Conservation (phyloP, 2,888 invertebrate genomes). For the Brenthis ino region DNA sequence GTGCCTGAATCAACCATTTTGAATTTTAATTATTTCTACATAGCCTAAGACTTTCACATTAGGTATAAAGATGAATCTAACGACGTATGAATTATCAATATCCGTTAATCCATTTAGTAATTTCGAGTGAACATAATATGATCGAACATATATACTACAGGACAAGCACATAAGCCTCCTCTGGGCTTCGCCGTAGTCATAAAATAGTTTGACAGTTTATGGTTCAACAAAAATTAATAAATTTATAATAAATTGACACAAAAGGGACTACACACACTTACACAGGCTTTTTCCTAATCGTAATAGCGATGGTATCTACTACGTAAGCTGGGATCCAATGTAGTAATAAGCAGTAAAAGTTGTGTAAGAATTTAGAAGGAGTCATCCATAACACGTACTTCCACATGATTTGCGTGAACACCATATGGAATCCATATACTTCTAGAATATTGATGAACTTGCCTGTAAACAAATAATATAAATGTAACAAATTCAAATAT, state of each 20-base stretch:
- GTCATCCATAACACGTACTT: slow-evolving; percentile 85
- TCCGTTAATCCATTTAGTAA: too few relatives aligned
- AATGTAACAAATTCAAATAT: not conserved
- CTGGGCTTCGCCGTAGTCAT: too few relatives aligned
- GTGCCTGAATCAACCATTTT: too few relatives aligned
- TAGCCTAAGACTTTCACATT: too few relatives aligned
- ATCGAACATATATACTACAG: too few relatives aligned
- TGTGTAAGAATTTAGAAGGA: slow-evolving; percentile 79
- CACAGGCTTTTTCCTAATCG: slow-evolving; percentile 85
- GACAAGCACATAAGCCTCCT: too few relatives aligned
- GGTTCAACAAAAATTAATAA: too few relatives aligned
- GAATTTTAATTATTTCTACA: too few relatives aligned
- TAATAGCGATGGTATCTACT: slow-evolving; percentile 77
- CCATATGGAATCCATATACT: slow-evolving; percentile 78
- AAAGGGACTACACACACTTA: slow-evolving; percentile 57
- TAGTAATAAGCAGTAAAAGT: slow-evolving; percentile 80
- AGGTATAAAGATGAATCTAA: too few relatives aligned
- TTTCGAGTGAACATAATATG: too few relatives aligned
- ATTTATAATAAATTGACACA: not conserved
- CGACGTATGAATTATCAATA: too few relatives aligned
- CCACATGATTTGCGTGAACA: slow-evolving; percentile 83
- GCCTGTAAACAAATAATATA: slow-evolving; percentile 50
- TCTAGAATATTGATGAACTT: slow-evolving; percentile 80
- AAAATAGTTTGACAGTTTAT: too few relatives aligned
- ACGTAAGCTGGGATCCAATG: slow-evolving; percentile 85